Evolutionary conservation across 2,113 vertebrate genomes (phyloP).

Genomic region (Chloebia gouldiae): DNA sequence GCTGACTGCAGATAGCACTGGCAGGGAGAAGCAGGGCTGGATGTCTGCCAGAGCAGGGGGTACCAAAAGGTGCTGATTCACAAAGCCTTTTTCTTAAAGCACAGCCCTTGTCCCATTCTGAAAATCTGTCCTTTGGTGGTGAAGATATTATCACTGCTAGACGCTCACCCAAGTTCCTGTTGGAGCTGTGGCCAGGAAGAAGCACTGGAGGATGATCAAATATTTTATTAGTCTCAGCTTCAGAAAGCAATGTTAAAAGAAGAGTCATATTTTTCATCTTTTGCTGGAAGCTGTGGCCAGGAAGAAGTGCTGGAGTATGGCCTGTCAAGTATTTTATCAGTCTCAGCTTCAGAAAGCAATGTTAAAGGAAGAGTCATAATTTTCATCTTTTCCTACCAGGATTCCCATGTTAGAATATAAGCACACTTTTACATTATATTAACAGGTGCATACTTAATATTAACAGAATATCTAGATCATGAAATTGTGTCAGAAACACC

Average conservation of each 20-base stretch:
- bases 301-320: not conserved
- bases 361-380: not conserved
- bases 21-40: not conserved
- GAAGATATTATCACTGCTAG: not conserved
- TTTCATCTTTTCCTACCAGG: not conserved
- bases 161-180: rapidly evolving
- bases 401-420: not conserved
- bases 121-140: not conserved
- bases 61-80: not conserved
- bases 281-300: not conserved
- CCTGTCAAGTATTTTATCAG: not conserved
- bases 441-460: not conserved
- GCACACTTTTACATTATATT: not conserved
- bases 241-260: not conserved
- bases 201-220: not conserved
- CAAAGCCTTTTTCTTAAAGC: not conserved
- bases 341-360: not conserved
- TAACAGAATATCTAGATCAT: not conserved
- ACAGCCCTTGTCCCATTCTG: not conserved
- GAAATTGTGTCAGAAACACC: not conserved
- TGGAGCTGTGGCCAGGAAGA: not conserved
- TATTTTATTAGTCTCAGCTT: not conserved
- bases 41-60: not conserved
- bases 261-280: not conserved
- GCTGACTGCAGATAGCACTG: not conserved